A percentile compares a stretch with the other conserved stretches of the same genome.
Evolutionary conservation across 2,797 vertebrate species (phyloP).

Genomic region (Chaetophractus vellerosus): DNA sequence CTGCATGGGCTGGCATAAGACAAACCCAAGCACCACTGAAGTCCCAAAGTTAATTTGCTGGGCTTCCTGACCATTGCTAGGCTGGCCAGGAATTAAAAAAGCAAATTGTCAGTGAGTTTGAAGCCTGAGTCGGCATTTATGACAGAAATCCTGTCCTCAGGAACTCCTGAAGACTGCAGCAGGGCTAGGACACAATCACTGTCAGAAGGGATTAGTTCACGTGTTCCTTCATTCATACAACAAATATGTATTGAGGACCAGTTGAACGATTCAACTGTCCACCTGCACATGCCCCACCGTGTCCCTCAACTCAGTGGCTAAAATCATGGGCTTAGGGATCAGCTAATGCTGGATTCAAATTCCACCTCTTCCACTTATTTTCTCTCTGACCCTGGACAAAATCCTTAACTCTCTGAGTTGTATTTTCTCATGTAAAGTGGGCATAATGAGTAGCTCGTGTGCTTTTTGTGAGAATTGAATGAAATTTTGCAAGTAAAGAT

Average conservation of each 20-base stretch:
- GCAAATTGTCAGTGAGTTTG: background rate
- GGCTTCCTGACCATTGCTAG: background rate
- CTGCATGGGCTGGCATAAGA: background rate
- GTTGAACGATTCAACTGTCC: too few species aligned
- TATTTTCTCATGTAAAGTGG: background rate
- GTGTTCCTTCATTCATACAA: background rate
- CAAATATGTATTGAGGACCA: background rate
- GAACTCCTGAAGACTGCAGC: background rate
- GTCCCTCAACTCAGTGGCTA: accelerated
- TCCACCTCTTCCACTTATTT: background rate
- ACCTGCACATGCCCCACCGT: accelerated
- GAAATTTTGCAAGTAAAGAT: background rate
- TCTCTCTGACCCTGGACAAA: background rate
- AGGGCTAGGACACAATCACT: background rate
- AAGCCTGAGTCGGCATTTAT: too few species aligned
- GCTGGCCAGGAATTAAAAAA: background rate
- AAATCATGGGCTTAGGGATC: accelerated
- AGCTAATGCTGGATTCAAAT: background rate
- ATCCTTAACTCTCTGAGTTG: background rate
- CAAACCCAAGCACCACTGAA: background rate
- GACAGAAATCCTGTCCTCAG: background rate
- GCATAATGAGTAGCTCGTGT: background rate
- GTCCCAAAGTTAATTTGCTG: background rate
- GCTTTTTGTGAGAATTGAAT: background rate
- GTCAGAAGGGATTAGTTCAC: too few species aligned